A percentile compares a stretch with the other conserved stretches of the same genome.
Evolutionary conservation across 2,797 vertebrate genomes (phyloP).

Genomic region (Scarus forsteni): DNA sequence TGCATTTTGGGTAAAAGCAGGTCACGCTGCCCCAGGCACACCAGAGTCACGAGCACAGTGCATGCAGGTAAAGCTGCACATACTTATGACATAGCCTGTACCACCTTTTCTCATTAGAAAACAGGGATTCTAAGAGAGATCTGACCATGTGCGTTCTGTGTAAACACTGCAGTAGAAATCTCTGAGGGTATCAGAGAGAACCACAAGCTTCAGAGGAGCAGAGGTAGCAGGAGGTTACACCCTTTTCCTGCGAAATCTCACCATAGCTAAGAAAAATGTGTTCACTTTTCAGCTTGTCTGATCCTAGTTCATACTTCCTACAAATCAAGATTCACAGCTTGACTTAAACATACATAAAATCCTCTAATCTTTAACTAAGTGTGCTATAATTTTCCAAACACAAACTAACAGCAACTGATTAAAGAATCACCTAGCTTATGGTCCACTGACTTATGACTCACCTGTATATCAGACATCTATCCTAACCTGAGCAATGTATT

Average conservation of each 20-base stretch:
- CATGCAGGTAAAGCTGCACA: conserved; percentile 84
- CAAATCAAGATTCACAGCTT: conserved; percentile 63
- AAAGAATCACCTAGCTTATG: conserved; percentile 63
- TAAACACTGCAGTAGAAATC: conserved; percentile 78
- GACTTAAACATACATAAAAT: conserved; percentile 54
- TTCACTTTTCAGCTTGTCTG: conserved; percentile 42
- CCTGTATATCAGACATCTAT: conserved; percentile 66
- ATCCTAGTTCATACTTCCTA: conserved; percentile 49
- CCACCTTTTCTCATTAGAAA: conserved; percentile 24
- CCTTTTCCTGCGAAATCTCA: conserved; percentile 52
- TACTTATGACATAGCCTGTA: conserved; percentile 63
- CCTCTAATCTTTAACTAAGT: conserved; percentile 50
- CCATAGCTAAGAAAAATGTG: conserved; percentile 41
- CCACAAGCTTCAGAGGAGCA: conserved; percentile 48
- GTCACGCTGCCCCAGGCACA: conserved; percentile 74
- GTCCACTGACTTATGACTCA: conserved; percentile 66
- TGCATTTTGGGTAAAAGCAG: conserved; percentile 57
- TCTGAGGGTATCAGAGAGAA: conserved; percentile 63
- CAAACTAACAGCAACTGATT: conserved; percentile 73
- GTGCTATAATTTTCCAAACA: conserved; percentile 69
- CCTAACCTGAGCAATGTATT: conserved; percentile 82
- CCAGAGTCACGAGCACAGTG: conserved; percentile 72
- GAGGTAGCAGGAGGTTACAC: conserved; percentile 56
- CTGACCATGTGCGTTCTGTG: conserved; percentile 65
- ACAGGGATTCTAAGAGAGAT: conserved; percentile 47